Evolutionary conservation across 2,113 vertebrate species (phyloP).

Genomic region (Pelecanus crispus): DNA sequence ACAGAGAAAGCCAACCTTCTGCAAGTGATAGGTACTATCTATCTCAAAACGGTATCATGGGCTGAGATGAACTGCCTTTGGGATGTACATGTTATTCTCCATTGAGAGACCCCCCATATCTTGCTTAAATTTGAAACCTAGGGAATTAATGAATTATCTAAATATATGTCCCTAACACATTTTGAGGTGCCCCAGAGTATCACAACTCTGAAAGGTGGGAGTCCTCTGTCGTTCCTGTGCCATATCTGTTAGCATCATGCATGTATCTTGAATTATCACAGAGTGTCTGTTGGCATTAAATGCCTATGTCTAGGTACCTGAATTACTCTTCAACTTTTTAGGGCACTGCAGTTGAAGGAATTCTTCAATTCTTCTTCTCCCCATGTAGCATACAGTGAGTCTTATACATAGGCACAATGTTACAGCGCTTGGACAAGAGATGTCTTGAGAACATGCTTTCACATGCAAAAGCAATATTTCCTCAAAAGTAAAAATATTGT

Average conservation of each 20-base stretch:
- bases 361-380: background rate
- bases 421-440: background rate
- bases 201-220: background rate
- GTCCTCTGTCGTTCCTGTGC: background rate
- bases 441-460: background rate
- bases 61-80: background rate
- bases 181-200: background rate
- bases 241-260: background rate
- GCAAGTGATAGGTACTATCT: background rate
- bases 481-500: background rate
- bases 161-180: background rate
- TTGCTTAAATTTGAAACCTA: background rate
- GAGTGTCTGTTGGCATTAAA: background rate
- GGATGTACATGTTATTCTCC: background rate
- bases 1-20: background rate
- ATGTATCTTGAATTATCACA: background rate
- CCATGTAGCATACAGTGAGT: fast-evolving
- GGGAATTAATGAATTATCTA: background rate
- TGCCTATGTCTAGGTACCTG: background rate
- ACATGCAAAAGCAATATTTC: background rate
- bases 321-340: background rate
- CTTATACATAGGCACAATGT: fast-evolving
- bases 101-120: background rate
- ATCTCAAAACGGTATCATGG: background rate
- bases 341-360: background rate